Percentiles rank a stretch among this genome's conserved stretches.
These are phyloP conservation scores for Nesospiza acunhae DNA, from an alignment of 2,113 vertebrate genomes.

Conservation along the genomic window DNA sequence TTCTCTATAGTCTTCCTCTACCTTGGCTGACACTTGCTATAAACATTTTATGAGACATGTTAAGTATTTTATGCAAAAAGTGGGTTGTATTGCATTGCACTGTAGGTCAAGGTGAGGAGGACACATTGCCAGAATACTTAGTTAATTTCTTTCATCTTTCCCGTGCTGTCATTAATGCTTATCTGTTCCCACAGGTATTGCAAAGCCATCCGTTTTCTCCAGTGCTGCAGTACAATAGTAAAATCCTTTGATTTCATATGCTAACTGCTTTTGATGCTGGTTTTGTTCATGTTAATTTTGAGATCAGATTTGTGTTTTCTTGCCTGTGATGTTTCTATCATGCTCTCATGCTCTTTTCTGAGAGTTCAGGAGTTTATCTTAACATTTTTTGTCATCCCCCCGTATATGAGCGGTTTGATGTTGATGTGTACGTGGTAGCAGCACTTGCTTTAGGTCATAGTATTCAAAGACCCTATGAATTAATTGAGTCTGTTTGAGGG, in stretches of 20 bases:
- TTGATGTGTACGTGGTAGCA: accelerated
- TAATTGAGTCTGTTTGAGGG: neutral
- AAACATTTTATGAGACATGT: constrained; percentile 58
- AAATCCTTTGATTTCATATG: neutral
- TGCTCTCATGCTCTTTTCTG: neutral
- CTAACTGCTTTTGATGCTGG: neutral
- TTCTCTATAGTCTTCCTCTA: neutral
- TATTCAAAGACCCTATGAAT: neutral
- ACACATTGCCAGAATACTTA: constrained; percentile 34
- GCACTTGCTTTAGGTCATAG: neutral
- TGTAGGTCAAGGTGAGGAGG: constrained; percentile 49
- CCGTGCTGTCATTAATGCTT: constrained; percentile 50
- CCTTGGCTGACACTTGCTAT: constrained; percentile 27
- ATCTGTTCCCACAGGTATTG: constrained; percentile 47
- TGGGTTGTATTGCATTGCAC: neutral
- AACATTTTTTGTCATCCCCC: neutral
- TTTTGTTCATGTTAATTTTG: neutral
- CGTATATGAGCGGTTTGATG: neutral
- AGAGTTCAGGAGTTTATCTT: neutral
- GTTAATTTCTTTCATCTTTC: constrained; percentile 59
- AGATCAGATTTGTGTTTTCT: neutral
- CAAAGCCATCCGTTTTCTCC: constrained; percentile 40
- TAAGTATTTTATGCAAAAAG: constrained; percentile 52
- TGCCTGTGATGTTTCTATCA: neutral
- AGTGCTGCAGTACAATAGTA: neutral